These are phyloP conservation scores for Calephelis nemesis DNA, from an alignment of 1,140 invertebrate species.

Conservation along the genomic window DNA sequence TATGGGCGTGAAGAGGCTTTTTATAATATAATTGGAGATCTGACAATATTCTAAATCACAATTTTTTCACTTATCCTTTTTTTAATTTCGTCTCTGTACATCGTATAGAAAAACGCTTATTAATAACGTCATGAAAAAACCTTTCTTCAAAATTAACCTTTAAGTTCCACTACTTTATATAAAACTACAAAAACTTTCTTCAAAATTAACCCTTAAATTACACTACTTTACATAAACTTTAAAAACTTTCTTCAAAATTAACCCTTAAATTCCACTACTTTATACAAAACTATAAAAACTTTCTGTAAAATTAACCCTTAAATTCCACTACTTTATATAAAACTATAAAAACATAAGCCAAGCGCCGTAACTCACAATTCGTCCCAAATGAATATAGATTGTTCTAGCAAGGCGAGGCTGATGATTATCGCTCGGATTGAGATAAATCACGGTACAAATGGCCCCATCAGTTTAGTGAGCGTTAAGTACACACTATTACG, in stretches of 20 bases:
- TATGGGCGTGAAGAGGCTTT: too few relatives aligned
- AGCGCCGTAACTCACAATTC: slow-evolving; percentile 8
- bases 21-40: too few relatives aligned
- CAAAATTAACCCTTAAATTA: too few relatives aligned
- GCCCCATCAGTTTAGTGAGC: slow-evolving; percentile 9
- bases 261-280: too few relatives aligned
- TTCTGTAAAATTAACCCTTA: too few relatives aligned
- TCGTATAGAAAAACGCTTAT: too few relatives aligned
- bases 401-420: slow-evolving; percentile 10
- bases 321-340: not conserved
- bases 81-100: too few relatives aligned
- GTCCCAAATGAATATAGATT: slow-evolving; percentile 17
- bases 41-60: too few relatives aligned
- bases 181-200: not conserved
- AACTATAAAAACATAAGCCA: slow-evolving; percentile 6
- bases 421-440: slow-evolving; percentile 15
- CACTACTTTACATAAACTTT: not conserved
- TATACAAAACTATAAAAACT: not conserved
- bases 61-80: too few relatives aligned
- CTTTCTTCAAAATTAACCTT: too few relatives aligned
- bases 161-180: not conserved
- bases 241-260: not conserved
- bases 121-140: too few relatives aligned
- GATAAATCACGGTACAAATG: slow-evolving; percentile 14
- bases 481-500: slow-evolving; percentile 8